Percentiles rank a stretch among this genome's conserved stretches.
Conservation (phyloP, 92 coral and sea anemone species). For the Isaurus tuberculatus region DNA sequence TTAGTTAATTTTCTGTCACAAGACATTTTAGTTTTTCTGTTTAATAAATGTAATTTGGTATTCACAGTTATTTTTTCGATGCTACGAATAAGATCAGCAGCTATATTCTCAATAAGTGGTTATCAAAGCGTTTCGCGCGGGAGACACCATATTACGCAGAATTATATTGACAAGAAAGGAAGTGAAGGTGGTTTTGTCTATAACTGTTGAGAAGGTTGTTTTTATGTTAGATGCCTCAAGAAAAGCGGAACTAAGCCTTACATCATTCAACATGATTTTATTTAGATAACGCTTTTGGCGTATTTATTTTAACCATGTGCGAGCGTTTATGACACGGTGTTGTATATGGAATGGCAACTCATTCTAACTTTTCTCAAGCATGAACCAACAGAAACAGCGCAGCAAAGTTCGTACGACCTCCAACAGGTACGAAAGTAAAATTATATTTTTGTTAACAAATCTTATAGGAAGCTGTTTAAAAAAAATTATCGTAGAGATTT, state of each 20-base stretch:
- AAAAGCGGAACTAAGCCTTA: conserved; percentile 63
- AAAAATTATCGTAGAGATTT: conserved; percentile 20
- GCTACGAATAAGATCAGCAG: not conserved
- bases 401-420: conserved; percentile 77
- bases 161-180: conserved; percentile 77
- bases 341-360: conserved; percentile 80
- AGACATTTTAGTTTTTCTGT: not conserved
- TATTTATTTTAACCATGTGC: conserved; percentile 38
- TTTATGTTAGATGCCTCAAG: conserved; percentile 64
- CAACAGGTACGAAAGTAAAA: conserved; percentile 68
- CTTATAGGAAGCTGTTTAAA: conserved; percentile 26
- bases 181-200: conserved; percentile 65
- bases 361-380: conserved; percentile 76
- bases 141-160: conserved; percentile 80
- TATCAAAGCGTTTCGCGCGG: conserved; percentile 71
- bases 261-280: conserved; percentile 39
- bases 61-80: not conserved
- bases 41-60: not conserved
- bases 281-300: conserved; percentile 37
- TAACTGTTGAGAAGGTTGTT: conserved; percentile 74
- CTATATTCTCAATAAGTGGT: conserved; percentile 52
- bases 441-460: not conserved
- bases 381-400: conserved; percentile 75
- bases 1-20: not conserved
- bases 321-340: conserved; percentile 34